phyloP scores from a whole-genome alignment of 1,140 invertebrate species.

The Cyclina sinensis region DNA sequence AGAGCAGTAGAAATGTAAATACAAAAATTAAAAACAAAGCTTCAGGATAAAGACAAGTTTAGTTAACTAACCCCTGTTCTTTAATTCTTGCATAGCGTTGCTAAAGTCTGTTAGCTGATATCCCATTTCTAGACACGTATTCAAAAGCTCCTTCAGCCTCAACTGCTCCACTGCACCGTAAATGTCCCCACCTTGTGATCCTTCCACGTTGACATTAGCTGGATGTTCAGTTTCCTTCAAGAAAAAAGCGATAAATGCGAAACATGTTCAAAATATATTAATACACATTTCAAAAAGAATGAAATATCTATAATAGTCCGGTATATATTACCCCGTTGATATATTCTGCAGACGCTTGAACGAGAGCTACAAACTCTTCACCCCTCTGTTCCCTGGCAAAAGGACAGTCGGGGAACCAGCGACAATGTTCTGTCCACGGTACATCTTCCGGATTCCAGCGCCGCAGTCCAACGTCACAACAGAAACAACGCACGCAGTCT shows the following conservation, averaged over 20 bases:
- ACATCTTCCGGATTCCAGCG: constrained; percentile 92
- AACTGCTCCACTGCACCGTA: not conserved
- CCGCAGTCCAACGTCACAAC: constrained; percentile 91
- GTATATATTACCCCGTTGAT: not conserved
- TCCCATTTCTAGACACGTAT: constrained; percentile 6
- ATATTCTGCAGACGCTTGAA: not conserved
- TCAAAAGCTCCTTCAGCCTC: not conserved
- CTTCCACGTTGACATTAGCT: not conserved
- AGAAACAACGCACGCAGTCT: constrained; percentile 93
- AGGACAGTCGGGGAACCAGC: constrained; percentile 89
- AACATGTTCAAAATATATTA: too few relatives aligned
- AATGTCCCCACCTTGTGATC: not conserved
- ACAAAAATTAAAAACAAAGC: too few relatives aligned
- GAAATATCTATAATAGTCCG: too few relatives aligned
- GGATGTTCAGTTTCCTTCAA: too few relatives aligned
- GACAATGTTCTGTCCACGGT: constrained; percentile 91
- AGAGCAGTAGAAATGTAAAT: too few relatives aligned
- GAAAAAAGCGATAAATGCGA: too few relatives aligned
- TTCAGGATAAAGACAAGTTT: too few relatives aligned
- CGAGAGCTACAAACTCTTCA: constrained; percentile 90
- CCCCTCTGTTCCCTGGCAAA: constrained; percentile 93
- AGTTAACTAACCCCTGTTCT: not conserved
- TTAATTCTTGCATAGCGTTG: not conserved
- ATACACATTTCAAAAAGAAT: too few relatives aligned
- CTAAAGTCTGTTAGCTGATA: not conserved